phyloP scores from a whole-genome alignment of 2,797 vertebrate species.

The Setipinna tenuifilis region DNA sequence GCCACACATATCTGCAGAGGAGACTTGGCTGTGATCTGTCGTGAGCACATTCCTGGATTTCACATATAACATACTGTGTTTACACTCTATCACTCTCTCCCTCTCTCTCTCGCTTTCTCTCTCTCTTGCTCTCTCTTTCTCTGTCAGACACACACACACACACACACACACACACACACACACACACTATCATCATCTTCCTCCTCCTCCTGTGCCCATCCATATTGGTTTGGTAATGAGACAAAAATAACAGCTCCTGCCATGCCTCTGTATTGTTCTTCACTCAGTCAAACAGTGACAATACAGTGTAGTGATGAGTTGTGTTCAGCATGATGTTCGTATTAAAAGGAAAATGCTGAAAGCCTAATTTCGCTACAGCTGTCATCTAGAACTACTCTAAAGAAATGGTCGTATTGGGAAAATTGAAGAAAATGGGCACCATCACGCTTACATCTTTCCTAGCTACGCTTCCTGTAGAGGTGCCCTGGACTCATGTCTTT shows the following conservation, averaged over 20 bases:
- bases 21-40: background rate
- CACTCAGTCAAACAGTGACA: background rate
- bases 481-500: background rate
- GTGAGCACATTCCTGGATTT: background rate
- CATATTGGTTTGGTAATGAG: background rate
- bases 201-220: background rate
- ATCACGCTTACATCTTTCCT: background rate
- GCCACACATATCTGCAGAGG: background rate
- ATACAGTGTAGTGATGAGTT: background rate
- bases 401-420: background rate
- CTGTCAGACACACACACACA: too few species aligned
- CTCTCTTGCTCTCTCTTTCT: too few species aligned
- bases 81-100: too few species aligned
- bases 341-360: background rate
- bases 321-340: background rate
- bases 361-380: background rate
- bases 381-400: background rate
- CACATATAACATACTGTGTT: background rate
- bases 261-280: background rate
- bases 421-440: constrained; percentile 3
- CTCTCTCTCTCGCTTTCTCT: too few species aligned
- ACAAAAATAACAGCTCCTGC: background rate
- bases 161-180: background rate
- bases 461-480: background rate
- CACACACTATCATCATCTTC: background rate